Evolutionary conservation across 2,113 vertebrate species (phyloP), one percentile per base, ranked within the genome.

Genomic region (Vidua chalybeata): DNA sequence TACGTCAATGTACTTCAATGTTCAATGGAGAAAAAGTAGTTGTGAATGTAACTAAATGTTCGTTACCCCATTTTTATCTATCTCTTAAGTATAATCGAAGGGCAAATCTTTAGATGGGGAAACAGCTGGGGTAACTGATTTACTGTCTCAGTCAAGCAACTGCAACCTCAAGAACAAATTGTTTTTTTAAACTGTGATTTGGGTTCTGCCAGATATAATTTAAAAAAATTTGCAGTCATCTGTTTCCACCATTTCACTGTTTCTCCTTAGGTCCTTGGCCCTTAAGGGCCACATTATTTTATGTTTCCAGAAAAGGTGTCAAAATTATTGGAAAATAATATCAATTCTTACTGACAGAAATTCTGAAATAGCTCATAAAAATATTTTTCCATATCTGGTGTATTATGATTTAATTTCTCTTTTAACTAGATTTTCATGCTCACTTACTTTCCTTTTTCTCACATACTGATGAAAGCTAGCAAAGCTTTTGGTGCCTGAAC

Each of bases 31-130:
- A 76, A 90, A 86, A 92, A 73, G 31, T 49, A 9, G 15, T 24
- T 56, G 49, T 7, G 22, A 69, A 41, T 0, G 0, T 33, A 55
- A 35, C 5, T 49, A 49, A 64, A 45, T 37, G 6, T 39, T 79
- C 4, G 10, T 81, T 77, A 67, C 15, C 13, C 3, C 9, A 39
- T 74, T 82, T 89, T 79, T 52, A 41, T 58, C n/a, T 87, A 9
- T 54, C 7, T 13, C 89, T 79, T 43, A 62, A 61, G 28, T 64
- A 58, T 22, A 43, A 86, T 22, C 2, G 5, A 68, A 84, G 7
- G 16, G 20, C 4, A 79, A 56, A 85, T 45, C 10, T 72, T 77
- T 41, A 68, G 28, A 81, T 3, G 58, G 13, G 10, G 11, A 92
- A 77, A 52, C 24, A 85, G 35, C 17, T 84, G 61, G 7, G 10